A percentile compares a stretch with the other conserved stretches of the same genome.
phyloP scores from a whole-genome alignment of 2,888 invertebrate genomes.

The Machimus rusticus region DNA sequence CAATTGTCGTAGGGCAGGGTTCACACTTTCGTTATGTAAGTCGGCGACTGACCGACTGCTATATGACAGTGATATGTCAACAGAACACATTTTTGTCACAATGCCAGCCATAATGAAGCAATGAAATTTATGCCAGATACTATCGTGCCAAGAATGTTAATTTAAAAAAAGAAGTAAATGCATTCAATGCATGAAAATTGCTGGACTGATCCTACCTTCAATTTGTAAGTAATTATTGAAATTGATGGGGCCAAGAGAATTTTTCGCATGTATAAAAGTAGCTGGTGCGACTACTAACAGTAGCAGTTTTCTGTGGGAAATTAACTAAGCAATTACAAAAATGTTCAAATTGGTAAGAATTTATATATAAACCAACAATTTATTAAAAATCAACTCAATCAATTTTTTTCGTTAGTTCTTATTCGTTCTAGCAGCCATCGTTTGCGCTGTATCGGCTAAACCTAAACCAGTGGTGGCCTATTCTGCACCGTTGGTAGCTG shows the following conservation, averaged over 20 bases:
- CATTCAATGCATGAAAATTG: neutral
- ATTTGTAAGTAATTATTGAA: neutral
- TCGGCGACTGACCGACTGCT: neutral
- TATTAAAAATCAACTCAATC: neutral
- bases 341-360: slow-evolving; percentile 42
- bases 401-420: slow-evolving; percentile 2
- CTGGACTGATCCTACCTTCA: neutral
- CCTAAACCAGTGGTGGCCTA: slow-evolving; percentile 49
- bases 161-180: neutral
- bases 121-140: slow-evolving; percentile 7
- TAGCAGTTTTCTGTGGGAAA: neutral
- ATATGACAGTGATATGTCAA: neutral
- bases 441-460: slow-evolving; percentile 52
- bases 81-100: neutral
- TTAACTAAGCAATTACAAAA: slow-evolving; percentile 32
- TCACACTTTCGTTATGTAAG: neutral
- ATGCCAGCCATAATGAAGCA: neutral
- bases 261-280: neutral
- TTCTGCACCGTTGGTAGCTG: slow-evolving; percentile 5
- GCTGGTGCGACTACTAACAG: neutral
- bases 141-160: neutral
- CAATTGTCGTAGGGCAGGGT: slow-evolving; percentile 25
- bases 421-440: slow-evolving; percentile 53
- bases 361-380: neutral
- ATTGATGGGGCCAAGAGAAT: neutral